phyloP scores from a whole-genome alignment of 2,797 vertebrate genomes.

The Onychomys leucogaster region DNA sequence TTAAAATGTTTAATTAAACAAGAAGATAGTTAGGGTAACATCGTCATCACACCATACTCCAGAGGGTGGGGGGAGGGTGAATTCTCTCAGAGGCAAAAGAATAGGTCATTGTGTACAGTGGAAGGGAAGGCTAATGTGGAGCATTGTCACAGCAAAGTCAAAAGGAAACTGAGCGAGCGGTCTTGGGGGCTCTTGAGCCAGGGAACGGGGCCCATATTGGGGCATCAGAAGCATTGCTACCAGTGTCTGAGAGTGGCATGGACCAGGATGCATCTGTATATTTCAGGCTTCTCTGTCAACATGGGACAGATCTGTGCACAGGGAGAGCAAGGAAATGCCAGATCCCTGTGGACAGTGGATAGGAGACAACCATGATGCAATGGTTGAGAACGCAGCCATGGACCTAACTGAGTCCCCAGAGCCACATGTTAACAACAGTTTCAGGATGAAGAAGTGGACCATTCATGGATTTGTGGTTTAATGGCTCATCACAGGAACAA shows the following conservation, averaged over 20 bases:
- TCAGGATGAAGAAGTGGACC: not conserved
- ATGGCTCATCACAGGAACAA: not conserved
- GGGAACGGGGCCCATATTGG: not conserved
- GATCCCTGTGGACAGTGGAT: not conserved
- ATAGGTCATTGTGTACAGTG: too few species aligned
- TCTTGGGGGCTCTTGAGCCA: too few species aligned
- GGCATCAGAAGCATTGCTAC: not conserved
- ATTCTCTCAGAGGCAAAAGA: not conserved
- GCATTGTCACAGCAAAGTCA: too few species aligned
- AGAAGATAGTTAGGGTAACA: not conserved
- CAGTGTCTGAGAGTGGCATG: not conserved
- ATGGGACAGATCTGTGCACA: not conserved
- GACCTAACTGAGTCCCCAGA: not conserved
- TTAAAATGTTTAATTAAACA: not conserved
- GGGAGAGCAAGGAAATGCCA: not conserved
- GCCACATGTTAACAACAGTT: not conserved
- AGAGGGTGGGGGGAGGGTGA: too few species aligned
- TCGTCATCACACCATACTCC: rapidly evolving
- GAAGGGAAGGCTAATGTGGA: too few species aligned
- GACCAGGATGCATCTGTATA: not conserved
- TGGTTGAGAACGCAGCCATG: rapidly evolving
- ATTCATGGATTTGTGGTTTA: not conserved
- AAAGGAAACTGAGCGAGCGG: not conserved
- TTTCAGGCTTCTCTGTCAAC: not conserved
- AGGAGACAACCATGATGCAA: not conserved